Evolutionary conservation across 2,888 invertebrate species (phyloP).

Genomic region (Cerastis rubricosa): DNA sequence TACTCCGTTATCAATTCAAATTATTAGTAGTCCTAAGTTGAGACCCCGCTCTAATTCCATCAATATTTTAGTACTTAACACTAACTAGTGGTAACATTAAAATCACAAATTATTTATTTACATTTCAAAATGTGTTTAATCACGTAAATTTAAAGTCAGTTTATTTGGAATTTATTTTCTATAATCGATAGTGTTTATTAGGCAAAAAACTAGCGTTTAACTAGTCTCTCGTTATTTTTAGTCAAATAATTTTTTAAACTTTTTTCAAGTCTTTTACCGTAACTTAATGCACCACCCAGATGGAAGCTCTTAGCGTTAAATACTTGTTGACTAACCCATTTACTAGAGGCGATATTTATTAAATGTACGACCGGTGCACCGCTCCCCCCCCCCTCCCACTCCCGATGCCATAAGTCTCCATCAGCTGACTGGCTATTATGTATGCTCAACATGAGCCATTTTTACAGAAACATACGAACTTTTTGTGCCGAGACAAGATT

Average conservation of each 20-base stretch:
- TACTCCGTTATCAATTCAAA: not conserved
- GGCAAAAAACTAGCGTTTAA: not conserved
- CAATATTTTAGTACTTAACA: not conserved
- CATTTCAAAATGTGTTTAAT: not conserved
- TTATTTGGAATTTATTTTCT: not conserved
- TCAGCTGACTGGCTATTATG: not conserved
- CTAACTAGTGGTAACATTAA: slow-evolving; percentile 20
- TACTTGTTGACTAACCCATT: not conserved
- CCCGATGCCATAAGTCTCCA: no score
- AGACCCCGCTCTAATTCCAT: not conserved
- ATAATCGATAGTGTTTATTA: not conserved
- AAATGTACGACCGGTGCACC: not conserved
- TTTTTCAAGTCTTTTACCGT: not conserved
- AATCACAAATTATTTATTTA: slow-evolving; percentile 20
- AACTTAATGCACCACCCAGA: not conserved
- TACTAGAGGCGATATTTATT: not conserved
- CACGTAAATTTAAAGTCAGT: not conserved
- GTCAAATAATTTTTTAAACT: not conserved
- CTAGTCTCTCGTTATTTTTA: not conserved
- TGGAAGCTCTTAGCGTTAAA: not conserved
- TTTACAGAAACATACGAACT: not conserved
- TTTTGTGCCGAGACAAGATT: no score
- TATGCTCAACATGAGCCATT: not conserved
- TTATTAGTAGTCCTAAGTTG: slow-evolving; percentile 1
- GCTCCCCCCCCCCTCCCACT: no score